phyloP scores from a whole-genome alignment of 2,113 vertebrate species.

The Alces alces region DNA sequence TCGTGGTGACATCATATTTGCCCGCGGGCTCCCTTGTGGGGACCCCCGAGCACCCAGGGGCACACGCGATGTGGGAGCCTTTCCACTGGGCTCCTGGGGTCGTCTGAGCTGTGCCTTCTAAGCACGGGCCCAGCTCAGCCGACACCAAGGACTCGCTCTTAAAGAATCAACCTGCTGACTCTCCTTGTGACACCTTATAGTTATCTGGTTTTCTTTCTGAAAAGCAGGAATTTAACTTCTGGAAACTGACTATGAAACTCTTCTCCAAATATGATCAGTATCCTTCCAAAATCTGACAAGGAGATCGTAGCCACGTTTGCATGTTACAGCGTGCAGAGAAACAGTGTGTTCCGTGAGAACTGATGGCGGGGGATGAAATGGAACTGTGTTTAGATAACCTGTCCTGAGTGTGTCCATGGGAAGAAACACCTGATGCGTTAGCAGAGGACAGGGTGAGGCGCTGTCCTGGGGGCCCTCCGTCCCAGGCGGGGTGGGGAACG shows the following conservation, averaged over 20 bases:
- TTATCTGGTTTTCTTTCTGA: background rate
- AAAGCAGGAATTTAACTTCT: background rate
- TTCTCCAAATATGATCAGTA: background rate
- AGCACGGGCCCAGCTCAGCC: background rate
- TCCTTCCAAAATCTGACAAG: background rate
- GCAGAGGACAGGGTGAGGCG: rapidly evolving
- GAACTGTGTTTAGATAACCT: background rate
- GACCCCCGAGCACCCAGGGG: background rate
- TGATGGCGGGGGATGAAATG: rapidly evolving
- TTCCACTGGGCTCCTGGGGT: background rate
- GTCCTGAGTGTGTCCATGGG: background rate
- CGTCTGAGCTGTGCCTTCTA: background rate
- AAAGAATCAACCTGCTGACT: background rate
- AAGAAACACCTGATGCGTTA: rapidly evolving
- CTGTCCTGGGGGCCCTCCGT: rapidly evolving
- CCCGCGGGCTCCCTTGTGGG: background rate
- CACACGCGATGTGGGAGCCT: rapidly evolving
- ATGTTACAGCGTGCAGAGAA: rapidly evolving
- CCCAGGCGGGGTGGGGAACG: rapidly evolving
- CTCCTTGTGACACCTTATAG: background rate
- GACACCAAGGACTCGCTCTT: background rate
- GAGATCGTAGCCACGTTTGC: rapidly evolving
- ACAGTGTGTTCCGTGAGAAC: rapidly evolving
- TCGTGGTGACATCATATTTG: rapidly evolving
- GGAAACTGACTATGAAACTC: background rate